Evolutionary conservation across 2,797 vertebrate genomes (phyloP), one percentile per base, ranked within the genome.

Genomic region (Liasis olivaceus): DNA sequence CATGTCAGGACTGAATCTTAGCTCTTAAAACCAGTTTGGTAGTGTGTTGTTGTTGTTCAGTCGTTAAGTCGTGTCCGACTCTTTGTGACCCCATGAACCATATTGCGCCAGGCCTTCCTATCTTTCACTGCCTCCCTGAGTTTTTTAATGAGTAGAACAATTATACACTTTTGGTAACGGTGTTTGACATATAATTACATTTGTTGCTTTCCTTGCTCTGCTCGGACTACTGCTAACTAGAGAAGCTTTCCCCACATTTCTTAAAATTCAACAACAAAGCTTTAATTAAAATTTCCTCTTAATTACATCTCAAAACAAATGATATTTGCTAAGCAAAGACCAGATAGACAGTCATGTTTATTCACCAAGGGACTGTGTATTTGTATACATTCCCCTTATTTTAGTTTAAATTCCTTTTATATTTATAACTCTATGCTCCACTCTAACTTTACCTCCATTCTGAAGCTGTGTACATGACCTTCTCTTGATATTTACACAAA

Each of bases 401-500:
- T 89, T 96, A 81, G n/a, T 85, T 54, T 88, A 62, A 88, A 28
- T 94, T 96, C 90, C 0, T 56, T 87, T 93, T 59, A 0, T 93
- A 92, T 95, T 95, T 81, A 96, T 93, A 90, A 95, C 95, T 96
- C 94, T 90, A 5, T 89, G 90, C 94, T 94, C 89, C 63, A 47
- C 56, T 90, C 89, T 13, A 47, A 81, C 93, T 51, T 93, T 88
- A 91, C 95, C 60, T 91, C 95, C 94, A 90, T 59, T 94, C 36
- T 93, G 92, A 96, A 91, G 91, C 81, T 88, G 66, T 90, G 86
- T 89, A 93, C 95, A 89, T 96, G 96, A 96, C 97, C 95, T 97
- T 97, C 95, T 90, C 69, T 87, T 97, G 96, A 95, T 95, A 97
- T 97, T 97, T 97, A 95, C 95, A 94, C 94, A 94, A 93, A 95